A percentile compares a stretch with the other conserved stretches of the same genome.
Evolutionary conservation across 2,797 vertebrate species (phyloP).

Genomic region (Balearica regulorum): DNA sequence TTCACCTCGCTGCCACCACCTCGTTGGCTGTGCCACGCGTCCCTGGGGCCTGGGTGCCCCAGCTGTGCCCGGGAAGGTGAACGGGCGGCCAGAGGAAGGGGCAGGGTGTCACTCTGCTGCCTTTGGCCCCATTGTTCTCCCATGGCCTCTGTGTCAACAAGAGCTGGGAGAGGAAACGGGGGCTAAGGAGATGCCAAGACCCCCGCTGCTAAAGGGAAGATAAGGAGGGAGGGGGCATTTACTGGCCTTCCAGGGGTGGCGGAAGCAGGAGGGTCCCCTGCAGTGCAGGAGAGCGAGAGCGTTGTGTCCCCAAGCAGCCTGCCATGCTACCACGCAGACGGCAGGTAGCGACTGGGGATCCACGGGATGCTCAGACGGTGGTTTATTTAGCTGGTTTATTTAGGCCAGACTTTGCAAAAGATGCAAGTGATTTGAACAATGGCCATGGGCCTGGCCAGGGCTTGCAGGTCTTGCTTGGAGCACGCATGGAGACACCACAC

Average conservation of each 20-base stretch:
- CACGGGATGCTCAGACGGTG: background rate
- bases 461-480: background rate
- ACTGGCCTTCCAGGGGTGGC: background rate
- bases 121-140: constrained; percentile 9
- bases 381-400: background rate
- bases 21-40: accelerated
- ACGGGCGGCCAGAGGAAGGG: background rate
- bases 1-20: background rate
- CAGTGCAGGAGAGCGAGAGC: background rate
- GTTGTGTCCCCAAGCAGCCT: background rate
- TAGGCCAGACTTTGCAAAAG: background rate
- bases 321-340: background rate
- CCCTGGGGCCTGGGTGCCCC: background rate
- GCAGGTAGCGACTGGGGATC: background rate
- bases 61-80: background rate
- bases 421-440: background rate
- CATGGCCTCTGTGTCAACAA: background rate
- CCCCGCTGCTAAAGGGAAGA: background rate
- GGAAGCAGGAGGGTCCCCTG: background rate
- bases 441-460: background rate
- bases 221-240: background rate
- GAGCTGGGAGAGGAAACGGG: background rate
- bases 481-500: accelerated
- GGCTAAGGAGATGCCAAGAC: background rate
- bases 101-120: background rate